phyloP scores from a whole-genome alignment of 2,888 invertebrate genomes.

The Amphimallon solstitiale region DNA sequence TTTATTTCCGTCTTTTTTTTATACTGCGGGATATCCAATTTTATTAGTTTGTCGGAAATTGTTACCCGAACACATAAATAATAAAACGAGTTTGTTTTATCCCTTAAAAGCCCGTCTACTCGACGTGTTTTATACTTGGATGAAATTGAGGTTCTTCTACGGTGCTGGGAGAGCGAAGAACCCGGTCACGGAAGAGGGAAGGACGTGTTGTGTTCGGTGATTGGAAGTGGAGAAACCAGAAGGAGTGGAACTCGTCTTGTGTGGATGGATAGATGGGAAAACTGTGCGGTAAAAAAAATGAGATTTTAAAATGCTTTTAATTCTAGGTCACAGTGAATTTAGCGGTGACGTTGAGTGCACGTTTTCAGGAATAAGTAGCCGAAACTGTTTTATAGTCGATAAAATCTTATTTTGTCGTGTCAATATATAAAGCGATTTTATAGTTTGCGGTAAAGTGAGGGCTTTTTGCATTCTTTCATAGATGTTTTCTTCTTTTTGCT shows the following conservation, averaged over 20 bases:
- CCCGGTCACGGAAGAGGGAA: background rate
- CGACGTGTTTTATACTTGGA: slow-evolving; percentile 15
- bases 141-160: slow-evolving; percentile 15
- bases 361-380: background rate
- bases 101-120: slow-evolving; percentile 30
- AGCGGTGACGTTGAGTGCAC: background rate
- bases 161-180: too few species aligned
- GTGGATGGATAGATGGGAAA: slow-evolving; percentile 3
- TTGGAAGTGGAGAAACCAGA: background rate
- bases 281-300: background rate
- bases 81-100: slow-evolving; percentile 32
- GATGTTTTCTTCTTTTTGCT: too few species aligned
- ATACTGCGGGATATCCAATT: slow-evolving; percentile 12
- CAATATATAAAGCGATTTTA: background rate
- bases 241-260: background rate
- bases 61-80: slow-evolving; percentile 29
- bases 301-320: slow-evolving; percentile 27
- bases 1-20: slow-evolving; percentile 1
- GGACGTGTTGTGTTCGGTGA: background rate
- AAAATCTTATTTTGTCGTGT: background rate
- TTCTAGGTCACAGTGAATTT: slow-evolving; percentile 2
- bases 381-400: background rate
- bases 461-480: too few species aligned
- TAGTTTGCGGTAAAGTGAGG: too few species aligned
- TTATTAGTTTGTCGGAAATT: slow-evolving; percentile 30